A percentile compares a stretch with the other conserved stretches of the same genome.
phyloP scores from a whole-genome alignment of 2,113 vertebrate species.

The Erythrolamprus reginae region DNA sequence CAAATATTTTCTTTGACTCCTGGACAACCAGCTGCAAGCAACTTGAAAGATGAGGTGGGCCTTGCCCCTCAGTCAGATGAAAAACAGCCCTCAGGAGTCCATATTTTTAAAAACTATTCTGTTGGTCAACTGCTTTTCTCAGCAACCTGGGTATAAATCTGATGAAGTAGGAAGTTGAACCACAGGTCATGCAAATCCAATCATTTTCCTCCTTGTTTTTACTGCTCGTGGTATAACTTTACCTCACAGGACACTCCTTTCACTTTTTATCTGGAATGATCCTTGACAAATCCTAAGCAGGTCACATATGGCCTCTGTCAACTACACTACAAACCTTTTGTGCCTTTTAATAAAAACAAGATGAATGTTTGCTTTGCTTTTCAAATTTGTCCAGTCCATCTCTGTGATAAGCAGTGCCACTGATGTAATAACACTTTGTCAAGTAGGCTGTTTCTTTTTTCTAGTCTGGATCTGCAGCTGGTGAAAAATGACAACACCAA shows the following conservation, averaged over 20 bases:
- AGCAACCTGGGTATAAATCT: conserved; percentile 37
- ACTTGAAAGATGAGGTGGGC: conserved; percentile 11
- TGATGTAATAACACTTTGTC: conserved; percentile 45
- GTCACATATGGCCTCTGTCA: conserved; percentile 66
- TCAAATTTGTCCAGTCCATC: conserved; percentile 47
- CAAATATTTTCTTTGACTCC: not conserved
- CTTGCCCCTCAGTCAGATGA: conserved; percentile 6
- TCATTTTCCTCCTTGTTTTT: conserved; percentile 35
- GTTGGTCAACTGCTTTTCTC: conserved; percentile 31
- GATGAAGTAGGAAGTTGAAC: conserved; percentile 55
- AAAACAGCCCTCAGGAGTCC: conserved; percentile 9
- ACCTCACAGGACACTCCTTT: conserved; percentile 59
- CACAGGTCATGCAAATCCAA: conserved; percentile 60
- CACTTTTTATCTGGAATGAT: conserved; percentile 50
- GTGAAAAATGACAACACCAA: conserved; percentile 14
- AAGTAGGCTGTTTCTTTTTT: not conserved
- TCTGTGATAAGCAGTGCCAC: conserved; percentile 52
- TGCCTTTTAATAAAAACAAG: conserved; percentile 61
- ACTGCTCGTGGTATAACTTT: conserved; percentile 60
- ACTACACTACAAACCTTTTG: conserved; percentile 58
- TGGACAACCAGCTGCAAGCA: conserved; percentile 11
- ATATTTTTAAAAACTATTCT: conserved; percentile 9
- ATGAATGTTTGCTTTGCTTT: conserved; percentile 56
- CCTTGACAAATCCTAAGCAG: conserved; percentile 43
- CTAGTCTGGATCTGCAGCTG: not conserved